Conservation (phyloP, 2,888 invertebrate species). For the Erebia ligea region DNA sequence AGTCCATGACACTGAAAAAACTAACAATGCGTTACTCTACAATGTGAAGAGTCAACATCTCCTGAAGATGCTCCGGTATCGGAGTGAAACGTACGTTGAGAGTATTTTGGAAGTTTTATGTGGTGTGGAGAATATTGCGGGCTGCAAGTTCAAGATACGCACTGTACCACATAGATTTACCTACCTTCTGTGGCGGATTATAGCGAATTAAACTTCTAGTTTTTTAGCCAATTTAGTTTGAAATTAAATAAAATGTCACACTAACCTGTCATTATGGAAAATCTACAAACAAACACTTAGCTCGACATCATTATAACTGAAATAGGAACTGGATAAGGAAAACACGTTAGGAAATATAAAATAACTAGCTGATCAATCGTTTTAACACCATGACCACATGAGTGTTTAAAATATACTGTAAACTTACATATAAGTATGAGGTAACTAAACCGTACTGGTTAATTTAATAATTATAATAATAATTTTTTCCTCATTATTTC, state of each 20-base stretch:
- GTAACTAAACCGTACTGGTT: neutral
- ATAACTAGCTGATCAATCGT: neutral
- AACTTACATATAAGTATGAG: neutral
- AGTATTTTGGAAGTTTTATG: too few relatives aligned
- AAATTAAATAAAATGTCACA: neutral
- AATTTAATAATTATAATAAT: neutral
- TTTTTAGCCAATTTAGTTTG: neutral
- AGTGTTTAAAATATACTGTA: conserved; percentile 13
- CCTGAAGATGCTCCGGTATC: too few relatives aligned
- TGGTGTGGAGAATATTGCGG: too few relatives aligned
- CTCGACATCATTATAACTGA: neutral
- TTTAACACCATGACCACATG: neutral
- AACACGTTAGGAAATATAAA: neutral
- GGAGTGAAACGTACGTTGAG: too few relatives aligned
- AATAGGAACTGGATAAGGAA: neutral
- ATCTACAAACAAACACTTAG: neutral
- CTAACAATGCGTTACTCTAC: too few relatives aligned
- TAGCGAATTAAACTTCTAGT: too few relatives aligned
- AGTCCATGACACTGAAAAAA: too few relatives aligned
- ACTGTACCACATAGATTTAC: too few relatives aligned
- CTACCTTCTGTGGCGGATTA: too few relatives aligned
- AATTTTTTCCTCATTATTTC: too few relatives aligned
- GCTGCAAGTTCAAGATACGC: too few relatives aligned
- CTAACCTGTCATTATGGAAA: conserved; percentile 11
- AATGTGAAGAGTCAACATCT: too few relatives aligned